A percentile compares a stretch with the other conserved stretches of the same genome.
Conservation (phyloP, 2,113 vertebrate species). For the Peromyscus californicus region DNA sequence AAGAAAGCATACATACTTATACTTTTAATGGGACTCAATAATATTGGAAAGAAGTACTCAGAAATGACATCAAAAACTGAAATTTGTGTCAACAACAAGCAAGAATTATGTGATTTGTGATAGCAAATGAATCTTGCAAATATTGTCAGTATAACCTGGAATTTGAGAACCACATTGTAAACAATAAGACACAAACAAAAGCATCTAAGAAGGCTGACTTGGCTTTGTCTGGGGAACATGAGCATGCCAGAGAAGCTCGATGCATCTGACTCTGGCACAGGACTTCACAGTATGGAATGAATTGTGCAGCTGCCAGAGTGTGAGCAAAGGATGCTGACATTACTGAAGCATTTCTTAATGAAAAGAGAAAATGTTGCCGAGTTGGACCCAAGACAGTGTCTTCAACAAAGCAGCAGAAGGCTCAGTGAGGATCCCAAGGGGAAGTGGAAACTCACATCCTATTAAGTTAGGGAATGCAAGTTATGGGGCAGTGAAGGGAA, state of each 20-base stretch:
- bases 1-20: background rate
- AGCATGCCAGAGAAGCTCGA: background rate
- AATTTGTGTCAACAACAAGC: background rate
- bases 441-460: background rate
- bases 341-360: background rate
- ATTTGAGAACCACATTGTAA: background rate
- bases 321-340: background rate
- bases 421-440: background rate
- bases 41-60: background rate
- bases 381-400: background rate
- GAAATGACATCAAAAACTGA: background rate
- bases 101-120: background rate
- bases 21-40: background rate
- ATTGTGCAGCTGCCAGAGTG: background rate
- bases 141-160: background rate
- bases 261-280: background rate
- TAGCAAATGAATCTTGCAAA: background rate
- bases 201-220: background rate
- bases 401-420: background rate
- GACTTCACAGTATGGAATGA: conserved; percentile 4
- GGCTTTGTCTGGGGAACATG: background rate
- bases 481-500: background rate
- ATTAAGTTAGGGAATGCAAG: background rate
- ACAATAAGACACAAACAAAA: background rate
- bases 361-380: background rate